phyloP scores from a whole-genome alignment of 2,888 invertebrate species.

The Thera britannica region DNA sequence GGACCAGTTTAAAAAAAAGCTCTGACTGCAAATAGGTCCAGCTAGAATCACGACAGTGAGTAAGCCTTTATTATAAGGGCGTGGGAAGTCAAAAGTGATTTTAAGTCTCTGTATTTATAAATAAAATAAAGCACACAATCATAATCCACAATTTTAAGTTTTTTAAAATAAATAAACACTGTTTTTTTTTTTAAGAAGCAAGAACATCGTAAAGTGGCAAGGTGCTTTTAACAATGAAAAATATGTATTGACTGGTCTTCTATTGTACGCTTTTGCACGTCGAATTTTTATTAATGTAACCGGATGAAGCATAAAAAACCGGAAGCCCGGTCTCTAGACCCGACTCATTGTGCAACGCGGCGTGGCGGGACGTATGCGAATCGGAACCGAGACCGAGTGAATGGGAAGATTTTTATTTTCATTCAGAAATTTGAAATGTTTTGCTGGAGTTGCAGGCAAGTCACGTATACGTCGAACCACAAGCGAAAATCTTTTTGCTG shows the following conservation, averaged over 20 bases:
- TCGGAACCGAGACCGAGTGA: slow-evolving; percentile 25
- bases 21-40: background rate
- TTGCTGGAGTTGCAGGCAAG: background rate
- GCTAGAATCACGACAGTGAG: no score
- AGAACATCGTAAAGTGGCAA: no score
- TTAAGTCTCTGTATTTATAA: background rate
- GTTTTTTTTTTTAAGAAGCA: no score
- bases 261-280: background rate
- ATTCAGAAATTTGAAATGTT: background rate
- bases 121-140: no score
- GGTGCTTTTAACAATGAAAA: no score
- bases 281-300: background rate
- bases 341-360: slow-evolving; percentile 32
- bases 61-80: no score
- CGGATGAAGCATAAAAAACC: slow-evolving; percentile 18
- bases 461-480: no score
- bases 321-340: slow-evolving; percentile 18
- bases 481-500: no score
- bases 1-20: background rate
- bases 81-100: no score
- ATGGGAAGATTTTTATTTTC: slow-evolving; percentile 22
- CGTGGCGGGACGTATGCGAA: slow-evolving; percentile 33
- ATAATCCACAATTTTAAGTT: no score
- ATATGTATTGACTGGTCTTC: no score
- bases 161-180: no score